Conservation (phyloP, 2,797 vertebrate genomes). For the Aphelocoma californica region DNA sequence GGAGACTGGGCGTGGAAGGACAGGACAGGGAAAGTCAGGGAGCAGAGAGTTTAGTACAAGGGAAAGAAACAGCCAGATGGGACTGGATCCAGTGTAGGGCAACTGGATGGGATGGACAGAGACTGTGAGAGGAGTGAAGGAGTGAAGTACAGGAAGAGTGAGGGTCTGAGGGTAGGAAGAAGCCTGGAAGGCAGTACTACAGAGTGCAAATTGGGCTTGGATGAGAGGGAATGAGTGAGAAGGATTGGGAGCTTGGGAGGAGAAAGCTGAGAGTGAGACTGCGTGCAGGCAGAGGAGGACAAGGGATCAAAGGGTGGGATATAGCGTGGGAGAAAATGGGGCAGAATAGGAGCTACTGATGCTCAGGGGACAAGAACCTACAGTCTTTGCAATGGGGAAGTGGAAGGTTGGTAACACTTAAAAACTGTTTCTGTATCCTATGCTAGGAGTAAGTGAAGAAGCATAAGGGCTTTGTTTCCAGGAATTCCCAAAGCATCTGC, state of each 20-base stretch:
- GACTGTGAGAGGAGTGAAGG: not conserved
- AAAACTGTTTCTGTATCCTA: not conserved
- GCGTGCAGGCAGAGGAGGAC: not conserved
- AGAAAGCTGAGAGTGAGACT: not conserved
- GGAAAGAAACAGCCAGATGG: not conserved
- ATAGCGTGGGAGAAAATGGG: not conserved
- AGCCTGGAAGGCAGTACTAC: not conserved
- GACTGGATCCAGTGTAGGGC: not conserved
- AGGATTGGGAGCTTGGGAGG: not conserved
- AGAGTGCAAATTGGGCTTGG: not conserved
- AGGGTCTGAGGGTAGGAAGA: not conserved
- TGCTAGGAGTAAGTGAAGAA: not conserved
- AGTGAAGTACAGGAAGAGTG: not conserved
- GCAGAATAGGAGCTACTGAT: not conserved
- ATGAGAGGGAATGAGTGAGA: not conserved
- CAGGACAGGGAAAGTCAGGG: not conserved
- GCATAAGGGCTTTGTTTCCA: not conserved
- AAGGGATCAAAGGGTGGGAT: not conserved
- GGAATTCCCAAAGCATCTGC: not conserved
- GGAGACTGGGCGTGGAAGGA: not conserved
- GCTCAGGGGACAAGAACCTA: not conserved
- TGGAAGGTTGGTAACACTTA: not conserved
- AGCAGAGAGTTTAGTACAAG: not conserved
- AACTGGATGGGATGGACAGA: not conserved
- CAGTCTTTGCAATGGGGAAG: not conserved